Evolutionary conservation across 1,140 invertebrate genomes (phyloP), one percentile per base, ranked within the genome.

Genomic region (Onthophagus taurus): DNA sequence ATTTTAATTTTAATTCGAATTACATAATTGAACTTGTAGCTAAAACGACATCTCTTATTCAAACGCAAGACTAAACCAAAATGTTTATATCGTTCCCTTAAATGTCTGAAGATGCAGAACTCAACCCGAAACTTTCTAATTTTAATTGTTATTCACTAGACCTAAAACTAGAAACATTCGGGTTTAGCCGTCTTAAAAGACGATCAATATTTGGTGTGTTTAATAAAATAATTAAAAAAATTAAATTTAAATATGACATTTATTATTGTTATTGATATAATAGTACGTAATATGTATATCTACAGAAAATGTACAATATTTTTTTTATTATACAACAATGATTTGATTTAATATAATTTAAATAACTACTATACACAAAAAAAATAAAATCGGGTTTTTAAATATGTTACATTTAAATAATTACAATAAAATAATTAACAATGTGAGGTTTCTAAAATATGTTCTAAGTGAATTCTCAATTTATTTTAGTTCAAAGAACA

Each of bases 261-360:
- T 41, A 41, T 41, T 41, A 41, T 24, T 33, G 29, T 17, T 24
- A 17, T 41, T 41, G 35, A 13, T n/a, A n/a, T n/a, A n/a, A n/a
- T n/a, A n/a, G n/a, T n/a, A n/a, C n/a, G n/a, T n/a, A n/a, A n/a
- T n/a, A 37, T 14, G 31, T 45, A 37, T 45, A 45, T 45, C 44
- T 45, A 45, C 44, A 45, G 34, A 13, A 39, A 45, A 38, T 45
- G 44, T 45, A 45, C 44, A 45, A 39, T 45, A 38, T n/a, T n/a
- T n/a, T 34, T 8, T 34, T 29, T 45, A 45, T 45, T 17, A 45
- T 45, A 45, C 44, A 45, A 45, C 23, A 45, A 20, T 45, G 39
- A 45, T 11, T 21, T 24, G 38, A 24, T 45, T 30, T 33, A 45
- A 45, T 34, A 45, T 45, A 45, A 45, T 36, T 45, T 36, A 26